Evolutionary conservation across 2,888 invertebrate genomes (phyloP).

Genomic region (Sphaeridia pumilis): DNA sequence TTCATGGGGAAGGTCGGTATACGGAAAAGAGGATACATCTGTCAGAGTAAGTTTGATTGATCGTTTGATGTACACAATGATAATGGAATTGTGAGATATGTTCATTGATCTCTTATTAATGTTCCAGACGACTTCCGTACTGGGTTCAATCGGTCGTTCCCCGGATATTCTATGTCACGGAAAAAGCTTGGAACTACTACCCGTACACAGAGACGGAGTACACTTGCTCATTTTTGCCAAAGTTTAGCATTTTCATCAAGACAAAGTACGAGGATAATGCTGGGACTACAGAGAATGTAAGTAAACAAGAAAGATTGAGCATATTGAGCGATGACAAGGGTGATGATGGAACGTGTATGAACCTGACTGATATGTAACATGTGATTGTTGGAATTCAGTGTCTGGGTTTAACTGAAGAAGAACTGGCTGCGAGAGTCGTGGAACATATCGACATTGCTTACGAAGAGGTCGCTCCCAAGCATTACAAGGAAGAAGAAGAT

Average conservation of each 20-base stretch:
- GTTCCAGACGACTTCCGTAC: conserved; percentile 69
- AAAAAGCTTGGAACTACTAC: conserved; percentile 92
- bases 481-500: conserved; percentile 83
- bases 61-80: no score
- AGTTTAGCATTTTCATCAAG: conserved; percentile 70
- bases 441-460: conserved; percentile 78
- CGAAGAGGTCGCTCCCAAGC: conserved; percentile 70
- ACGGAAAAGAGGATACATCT: conserved; percentile 84
- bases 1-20: conserved; percentile 71
- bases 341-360: no score
- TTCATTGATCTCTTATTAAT: conserved; percentile 22
- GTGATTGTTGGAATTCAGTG: conserved; percentile 51
- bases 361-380: not conserved
- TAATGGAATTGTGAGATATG: not conserved
- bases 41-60: conserved; percentile 46
- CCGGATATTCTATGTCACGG: conserved; percentile 81
- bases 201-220: conserved; percentile 47
- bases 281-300: conserved; percentile 78
- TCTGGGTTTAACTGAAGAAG: conserved; percentile 57
- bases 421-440: conserved; percentile 58
- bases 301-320: conserved; percentile 38
- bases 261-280: conserved; percentile 82
- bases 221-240: conserved; percentile 68
- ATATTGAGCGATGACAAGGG: no score
- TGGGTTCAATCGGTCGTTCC: conserved; percentile 82